phyloP scores from a whole-genome alignment of 2,888 invertebrate species.

The Molorchus minor region DNA sequence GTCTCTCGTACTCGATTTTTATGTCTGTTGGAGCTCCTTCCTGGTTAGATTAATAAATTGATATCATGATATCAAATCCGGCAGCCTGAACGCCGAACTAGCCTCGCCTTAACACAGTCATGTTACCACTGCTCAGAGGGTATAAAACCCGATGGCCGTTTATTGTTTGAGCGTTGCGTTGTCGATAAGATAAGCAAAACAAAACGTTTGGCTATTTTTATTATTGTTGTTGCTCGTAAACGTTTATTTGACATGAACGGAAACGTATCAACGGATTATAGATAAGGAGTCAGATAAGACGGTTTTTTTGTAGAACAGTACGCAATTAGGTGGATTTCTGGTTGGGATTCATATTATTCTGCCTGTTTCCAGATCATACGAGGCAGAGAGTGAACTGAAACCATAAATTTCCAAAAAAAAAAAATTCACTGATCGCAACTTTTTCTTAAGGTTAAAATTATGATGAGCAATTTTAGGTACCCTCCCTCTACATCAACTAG shows the following conservation, averaged over 20 bases:
- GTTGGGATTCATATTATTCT: too few species aligned
- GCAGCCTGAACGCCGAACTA: slow-evolving; percentile 25
- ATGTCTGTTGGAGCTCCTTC: slow-evolving; percentile 24
- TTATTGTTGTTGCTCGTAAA: slow-evolving; percentile 2
- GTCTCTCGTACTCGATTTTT: slow-evolving; percentile 27
- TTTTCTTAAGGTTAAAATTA: too few species aligned
- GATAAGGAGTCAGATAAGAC: slow-evolving; percentile 1
- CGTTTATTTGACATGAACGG: not conserved
- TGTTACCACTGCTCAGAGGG: not conserved
- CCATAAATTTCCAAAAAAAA: too few species aligned
- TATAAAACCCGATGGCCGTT: not conserved
- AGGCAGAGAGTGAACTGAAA: not conserved
- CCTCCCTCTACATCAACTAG: too few species aligned
- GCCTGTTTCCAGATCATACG: too few species aligned
- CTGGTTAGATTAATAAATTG: slow-evolving; percentile 27
- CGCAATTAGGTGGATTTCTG: not conserved
- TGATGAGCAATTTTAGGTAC: too few species aligned
- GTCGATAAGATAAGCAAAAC: not conserved
- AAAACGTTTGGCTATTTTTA: slow-evolving; percentile 13
- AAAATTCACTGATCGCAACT: too few species aligned
- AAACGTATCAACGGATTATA: slow-evolving; percentile 5
- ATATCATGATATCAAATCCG: slow-evolving; percentile 25
- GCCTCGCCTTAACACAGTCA: not conserved
- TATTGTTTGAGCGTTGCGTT: slow-evolving; percentile 7
- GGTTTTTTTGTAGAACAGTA: not conserved